These are phyloP conservation scores for Tiphia femorata DNA, from an alignment of 2,888 invertebrate species.

Conservation along the genomic window DNA sequence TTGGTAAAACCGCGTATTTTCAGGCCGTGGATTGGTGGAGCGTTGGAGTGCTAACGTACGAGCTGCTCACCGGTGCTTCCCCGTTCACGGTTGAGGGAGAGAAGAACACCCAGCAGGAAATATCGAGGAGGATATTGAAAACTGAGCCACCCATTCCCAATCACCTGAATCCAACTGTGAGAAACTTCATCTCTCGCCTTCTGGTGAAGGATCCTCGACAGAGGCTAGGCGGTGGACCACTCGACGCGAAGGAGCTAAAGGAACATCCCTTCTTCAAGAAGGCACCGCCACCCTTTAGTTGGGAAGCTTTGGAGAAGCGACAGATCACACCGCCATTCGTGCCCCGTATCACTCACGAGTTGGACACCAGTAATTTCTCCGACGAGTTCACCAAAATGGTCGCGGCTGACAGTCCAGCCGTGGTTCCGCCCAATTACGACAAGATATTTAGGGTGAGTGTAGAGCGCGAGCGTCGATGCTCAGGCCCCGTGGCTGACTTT, in stretches of 20 bases:
- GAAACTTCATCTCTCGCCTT: conserved; percentile 85
- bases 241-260: conserved; percentile 91
- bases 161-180: conserved; percentile 79
- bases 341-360: conserved; percentile 86
- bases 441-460: conserved; percentile 81
- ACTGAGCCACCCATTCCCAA: conserved; percentile 92
- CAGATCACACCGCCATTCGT: conserved; percentile 89
- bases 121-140: conserved; percentile 89
- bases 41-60: conserved; percentile 95
- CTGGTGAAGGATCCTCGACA: conserved; percentile 91
- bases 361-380: conserved; percentile 96
- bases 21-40: conserved; percentile 99
- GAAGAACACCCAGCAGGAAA: conserved; percentile 93
- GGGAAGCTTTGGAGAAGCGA: conserved; percentile 85
- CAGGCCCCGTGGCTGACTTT: too few species aligned
- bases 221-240: conserved; percentile 87
- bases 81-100: conserved; percentile 98
- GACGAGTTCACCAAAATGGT: conserved; percentile 96
- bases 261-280: conserved; percentile 88
- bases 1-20: too few species aligned
- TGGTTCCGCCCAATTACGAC: conserved; percentile 86
- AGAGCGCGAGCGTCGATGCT: not conserved
- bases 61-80: conserved; percentile 95
- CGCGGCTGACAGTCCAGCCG: conserved; percentile 92
- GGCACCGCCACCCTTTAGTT: conserved; percentile 68